Base-by-base conservation (phyloP, 2,797 vertebrate genomes). In the Mionectes olivaceus region DNA sequence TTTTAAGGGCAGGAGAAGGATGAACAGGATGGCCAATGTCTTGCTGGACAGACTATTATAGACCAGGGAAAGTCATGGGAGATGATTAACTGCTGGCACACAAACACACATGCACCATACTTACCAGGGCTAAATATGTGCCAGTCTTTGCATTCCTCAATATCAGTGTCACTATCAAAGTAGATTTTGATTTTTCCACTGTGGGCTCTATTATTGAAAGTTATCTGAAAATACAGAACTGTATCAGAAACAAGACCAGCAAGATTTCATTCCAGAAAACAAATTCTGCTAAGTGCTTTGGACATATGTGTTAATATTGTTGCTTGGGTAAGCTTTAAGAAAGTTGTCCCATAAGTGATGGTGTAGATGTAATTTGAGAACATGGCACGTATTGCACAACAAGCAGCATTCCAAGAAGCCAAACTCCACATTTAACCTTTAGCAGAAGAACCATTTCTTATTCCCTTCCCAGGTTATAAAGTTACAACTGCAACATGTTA, bases 151-250 rank as follows among this genome's bases (percentile, higher is more conserved):
- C 99, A 99, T 13, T 98, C 97, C 56, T 97, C 97, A 87, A 99
- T 99, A 84, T 98, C 95, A 55, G 98, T 96, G 17, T 99, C 98
- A 33, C 98, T 98, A 90, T 99, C 98, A 96, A 99, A 98, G 95
- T 97, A 99, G 61, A 99, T 93, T 97, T 99, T 99, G 83, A 99
- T 98, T 97, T 99, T 99, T 79, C 99, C 99, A 82, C 99, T 99
- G 97, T 99, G 99, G 86, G 98, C 98, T 97, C 96, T 98, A 87
- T 99, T 99, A 97, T 99, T 98, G 95, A 99, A 99, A 28, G 94
- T 99, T 92, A 99, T 99, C 99, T 99, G 91, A 16, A 94, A 95
- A 93, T 10, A 96, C 49, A 97, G 71, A 52, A 59, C 23, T 30
- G 0, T 9, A 74, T 74, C 55, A 94, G 55, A 90, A 88, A 49